Conservation (phyloP, 2,113 vertebrate species). For the Canis aureus region DNA sequence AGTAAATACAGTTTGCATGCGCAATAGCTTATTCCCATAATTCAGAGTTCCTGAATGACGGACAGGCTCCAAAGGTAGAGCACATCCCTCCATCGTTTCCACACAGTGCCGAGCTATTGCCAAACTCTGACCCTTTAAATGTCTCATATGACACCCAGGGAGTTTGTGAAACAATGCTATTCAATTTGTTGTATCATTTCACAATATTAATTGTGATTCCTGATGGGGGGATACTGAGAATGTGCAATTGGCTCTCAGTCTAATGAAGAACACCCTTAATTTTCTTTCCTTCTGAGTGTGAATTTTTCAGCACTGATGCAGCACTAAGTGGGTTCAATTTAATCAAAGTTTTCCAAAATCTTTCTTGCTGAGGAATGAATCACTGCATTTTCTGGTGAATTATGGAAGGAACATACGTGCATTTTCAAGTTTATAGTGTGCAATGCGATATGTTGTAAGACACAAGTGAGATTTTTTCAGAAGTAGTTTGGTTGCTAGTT, state of each 20-base stretch:
- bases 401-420: neutral
- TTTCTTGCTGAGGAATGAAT: conserved; percentile 46
- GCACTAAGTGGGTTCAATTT: neutral
- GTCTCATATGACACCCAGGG: conserved; percentile 32
- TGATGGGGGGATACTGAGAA: neutral
- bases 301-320: conserved; percentile 68
- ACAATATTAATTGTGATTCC: conserved; percentile 54
- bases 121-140: conserved; percentile 60
- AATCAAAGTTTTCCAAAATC: conserved; percentile 35
- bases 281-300: neutral
- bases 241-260: neutral
- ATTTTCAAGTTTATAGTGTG: conserved; percentile 15
- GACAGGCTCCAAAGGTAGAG: conserved; percentile 58
- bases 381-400: conserved; percentile 39
- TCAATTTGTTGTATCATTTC: conserved; percentile 47
- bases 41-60: conserved; percentile 57
- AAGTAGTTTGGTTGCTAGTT: neutral
- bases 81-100: conserved; percentile 32
- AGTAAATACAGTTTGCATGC: conserved; percentile 41
- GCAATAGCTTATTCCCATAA: conserved; percentile 68
- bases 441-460: neutral
- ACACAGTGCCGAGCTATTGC: neutral
- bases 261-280: conserved; percentile 35
- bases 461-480: neutral
- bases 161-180: conserved; percentile 39